Percentiles rank a stretch among this genome's conserved stretches.
Conservation (phyloP, 1,140 invertebrate species). For the Drosophila navojoa region DNA sequence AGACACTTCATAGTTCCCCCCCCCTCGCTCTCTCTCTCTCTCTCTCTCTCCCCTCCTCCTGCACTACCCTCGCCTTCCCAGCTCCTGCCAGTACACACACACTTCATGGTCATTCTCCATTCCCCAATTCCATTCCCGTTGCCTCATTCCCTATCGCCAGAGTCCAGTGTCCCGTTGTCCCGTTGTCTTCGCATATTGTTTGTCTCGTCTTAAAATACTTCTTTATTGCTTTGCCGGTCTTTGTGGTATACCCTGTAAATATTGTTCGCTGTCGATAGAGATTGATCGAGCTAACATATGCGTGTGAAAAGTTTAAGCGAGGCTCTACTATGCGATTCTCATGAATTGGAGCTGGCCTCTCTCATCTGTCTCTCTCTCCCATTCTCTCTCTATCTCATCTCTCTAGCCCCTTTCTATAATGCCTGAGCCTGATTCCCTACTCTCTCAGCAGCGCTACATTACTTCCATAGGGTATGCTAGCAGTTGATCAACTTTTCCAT, state of each 20-base stretch:
- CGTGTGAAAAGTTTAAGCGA: too few relatives aligned
- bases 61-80: background rate
- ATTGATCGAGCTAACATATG: too few relatives aligned
- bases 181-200: slow-evolving; percentile 23
- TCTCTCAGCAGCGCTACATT: background rate
- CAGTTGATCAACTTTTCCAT: background rate
- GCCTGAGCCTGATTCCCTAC: background rate
- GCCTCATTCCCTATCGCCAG: background rate
- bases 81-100: background rate
- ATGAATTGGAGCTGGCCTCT: background rate
- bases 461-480: slow-evolving; percentile 17
- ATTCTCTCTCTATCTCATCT: background rate
- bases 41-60: background rate
- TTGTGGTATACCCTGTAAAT: slow-evolving; percentile 9
- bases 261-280: too few relatives aligned
- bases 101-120: background rate
- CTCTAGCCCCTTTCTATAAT: background rate
- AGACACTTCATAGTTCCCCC: background rate
- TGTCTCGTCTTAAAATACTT: slow-evolving; percentile 17
- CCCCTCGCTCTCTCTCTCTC: too few relatives aligned
- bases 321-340: slow-evolving; percentile 5
- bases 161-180: slow-evolving; percentile 15
- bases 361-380: background rate
- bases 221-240: slow-evolving; percentile 11
- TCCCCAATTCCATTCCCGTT: slow-evolving; percentile 2